Conservation (phyloP, 2,888 invertebrate species). For the Smittia aterrima region DNA sequence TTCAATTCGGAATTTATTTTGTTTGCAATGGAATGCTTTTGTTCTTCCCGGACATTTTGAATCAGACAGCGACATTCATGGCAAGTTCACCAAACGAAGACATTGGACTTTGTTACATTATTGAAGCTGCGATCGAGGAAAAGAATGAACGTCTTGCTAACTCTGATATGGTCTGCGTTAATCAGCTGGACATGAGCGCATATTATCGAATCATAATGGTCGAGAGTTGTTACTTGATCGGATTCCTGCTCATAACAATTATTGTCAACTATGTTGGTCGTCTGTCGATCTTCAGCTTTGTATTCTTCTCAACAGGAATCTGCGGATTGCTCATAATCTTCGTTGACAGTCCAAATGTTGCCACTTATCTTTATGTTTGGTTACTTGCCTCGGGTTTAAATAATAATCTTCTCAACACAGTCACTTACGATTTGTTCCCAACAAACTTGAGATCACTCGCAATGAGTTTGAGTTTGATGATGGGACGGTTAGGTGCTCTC, state of each 20-base stretch:
- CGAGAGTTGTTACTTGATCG: constrained; percentile 47
- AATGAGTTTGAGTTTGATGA: constrained; percentile 52
- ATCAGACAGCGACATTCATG: constrained; percentile 48
- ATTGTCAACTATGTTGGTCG: constrained; percentile 48
- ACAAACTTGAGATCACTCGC: constrained; percentile 52
- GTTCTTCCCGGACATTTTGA: constrained; percentile 51
- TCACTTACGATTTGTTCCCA: constrained; percentile 50
- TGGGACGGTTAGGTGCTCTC: constrained; percentile 51
- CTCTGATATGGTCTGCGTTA: constrained; percentile 43
- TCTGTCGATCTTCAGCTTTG: constrained; percentile 46
- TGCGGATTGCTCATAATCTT: constrained; percentile 46
- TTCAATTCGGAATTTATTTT: constrained; percentile 50
- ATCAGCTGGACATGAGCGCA: constrained; percentile 48
- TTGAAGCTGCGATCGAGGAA: constrained; percentile 44
- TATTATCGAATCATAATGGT: constrained; percentile 47
- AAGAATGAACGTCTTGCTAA: background rate
- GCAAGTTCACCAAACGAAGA: constrained; percentile 46
- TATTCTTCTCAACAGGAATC: constrained; percentile 46
- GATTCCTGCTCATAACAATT: constrained; percentile 48
- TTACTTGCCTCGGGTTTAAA: constrained; percentile 48
- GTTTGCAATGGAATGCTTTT: constrained; percentile 51
- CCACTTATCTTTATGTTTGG: constrained; percentile 47
- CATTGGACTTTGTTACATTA: constrained; percentile 48
- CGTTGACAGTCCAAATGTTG: constrained; percentile 46
- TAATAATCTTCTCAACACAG: constrained; percentile 49